Base-by-base conservation (phyloP, 2,888 invertebrate genomes). In the Euclidia mi region DNA sequence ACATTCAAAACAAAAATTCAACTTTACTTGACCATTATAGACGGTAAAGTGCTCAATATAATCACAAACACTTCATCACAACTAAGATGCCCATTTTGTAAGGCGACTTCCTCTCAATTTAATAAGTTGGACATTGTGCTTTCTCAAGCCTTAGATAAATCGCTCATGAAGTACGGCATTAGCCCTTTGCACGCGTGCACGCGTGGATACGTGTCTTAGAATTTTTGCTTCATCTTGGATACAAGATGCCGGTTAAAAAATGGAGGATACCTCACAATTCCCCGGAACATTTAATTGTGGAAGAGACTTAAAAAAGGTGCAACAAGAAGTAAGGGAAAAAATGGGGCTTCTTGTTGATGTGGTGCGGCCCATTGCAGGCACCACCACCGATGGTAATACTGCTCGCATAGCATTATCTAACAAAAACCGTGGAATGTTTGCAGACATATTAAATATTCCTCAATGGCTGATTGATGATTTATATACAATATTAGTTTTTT, bases 321-420 rank as follows among this genome's bases (percentile, higher is more conserved):
- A 37, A 10, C 15, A 37, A 14, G 12, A 37, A 14, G 17, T 37
- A 2, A 14, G 37, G 9, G 17, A 1, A 3, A 37, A 37, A 14
- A 15, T 37, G 3, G 37, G 38, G 9, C 18, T 38, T n/a, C n/a
- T n/a, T n/a, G 38, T 38, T n/a, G 20, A 38, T 20, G 20, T 38
- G n/a, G 38, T 38, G 6, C 9, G 11, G 20, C 38, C 38, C 0
- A 38, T 3, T 38, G n/a, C 18, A 7, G 38, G 38, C 1, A 38
- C 38, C 18, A 38, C 38, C 4, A 38, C 17, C n/a, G 20, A 38
- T 20, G 38, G 38, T 4, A 38, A 38, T 18, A 38, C 38, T 38
- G 38, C 18, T 0, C 2, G 38, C n/a, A 18, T 38, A n/a, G 38
- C 38, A 6, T 4, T 38, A 6, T 38, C 38, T 3, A 18, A 38